Conservation (phyloP, 2,113 vertebrate species). For the Colius striatus region DNA sequence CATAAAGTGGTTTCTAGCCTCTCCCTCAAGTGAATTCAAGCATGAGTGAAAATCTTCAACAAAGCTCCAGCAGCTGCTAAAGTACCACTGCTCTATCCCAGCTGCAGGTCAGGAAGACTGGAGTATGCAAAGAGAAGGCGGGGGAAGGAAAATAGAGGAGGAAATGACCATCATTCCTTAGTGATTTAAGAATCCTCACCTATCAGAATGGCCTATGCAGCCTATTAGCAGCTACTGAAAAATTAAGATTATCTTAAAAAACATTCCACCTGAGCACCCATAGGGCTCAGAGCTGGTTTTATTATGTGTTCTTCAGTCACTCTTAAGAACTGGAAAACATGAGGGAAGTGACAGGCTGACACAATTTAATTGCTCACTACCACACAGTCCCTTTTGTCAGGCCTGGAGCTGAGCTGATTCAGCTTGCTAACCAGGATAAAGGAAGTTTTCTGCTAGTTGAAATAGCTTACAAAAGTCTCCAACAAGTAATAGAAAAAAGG, state of each 20-base stretch:
- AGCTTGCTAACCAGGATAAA: background rate
- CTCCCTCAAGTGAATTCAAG: background rate
- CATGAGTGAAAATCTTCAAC: background rate
- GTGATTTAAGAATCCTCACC: background rate
- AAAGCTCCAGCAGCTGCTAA: background rate
- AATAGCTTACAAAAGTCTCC: background rate
- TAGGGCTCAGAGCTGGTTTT: background rate
- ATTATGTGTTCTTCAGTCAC: background rate
- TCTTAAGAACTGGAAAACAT: background rate
- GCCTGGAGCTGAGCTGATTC: background rate
- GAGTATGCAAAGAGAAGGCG: background rate
- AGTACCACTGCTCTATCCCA: background rate
- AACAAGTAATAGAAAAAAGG: background rate
- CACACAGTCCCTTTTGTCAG: background rate
- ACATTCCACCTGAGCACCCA: background rate
- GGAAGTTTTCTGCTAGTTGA: background rate
- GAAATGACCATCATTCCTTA: background rate
- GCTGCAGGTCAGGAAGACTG: background rate
- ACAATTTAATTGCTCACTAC: background rate
- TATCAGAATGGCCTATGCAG: background rate
- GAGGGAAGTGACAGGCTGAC: background rate
- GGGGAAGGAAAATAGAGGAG: background rate
- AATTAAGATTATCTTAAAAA: background rate
- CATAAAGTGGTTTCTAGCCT: background rate
- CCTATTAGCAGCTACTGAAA: background rate